Base-by-base conservation (phyloP, 2,797 vertebrate genomes). In the Typhlichthys subterraneus region DNA sequence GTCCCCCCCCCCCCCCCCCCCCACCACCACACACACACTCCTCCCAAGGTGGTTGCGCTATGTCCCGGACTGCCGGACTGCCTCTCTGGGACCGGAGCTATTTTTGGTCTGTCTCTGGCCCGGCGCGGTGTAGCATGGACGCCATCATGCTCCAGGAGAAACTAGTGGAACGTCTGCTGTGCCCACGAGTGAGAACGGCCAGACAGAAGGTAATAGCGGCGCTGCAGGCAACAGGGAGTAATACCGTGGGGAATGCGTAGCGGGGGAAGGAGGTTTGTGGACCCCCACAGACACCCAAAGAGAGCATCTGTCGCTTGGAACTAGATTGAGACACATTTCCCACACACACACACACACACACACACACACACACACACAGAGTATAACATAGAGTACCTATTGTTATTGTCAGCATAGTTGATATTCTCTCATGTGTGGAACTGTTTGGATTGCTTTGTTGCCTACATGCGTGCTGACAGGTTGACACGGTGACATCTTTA, bases 111-210 rank as follows among this genome's bases (percentile, higher is more conserved):
- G 59, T 78, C 38, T 38, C 61, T 61, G 79, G 63, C 77, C 79
- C 5, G 64, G 72, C 64, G 87, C 11, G 63, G 75, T 83, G 72
- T 86, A 75, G 88, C 74, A 99, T 99, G 97, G 96, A 99, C 91
- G 93, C 96, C 67, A 94, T 98, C 92, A 94, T 96, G 73, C 92
- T 98, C 78, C 97, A 97, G 88, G 96, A 96, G 86, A 96, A 95
- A 86, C 91, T 99, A 72, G 96, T 95, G 78, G 97, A 98, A 87
- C 92, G 94, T 77, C 91, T 99, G 87, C 92, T 99, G 73, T 97
- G 96, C 57, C 96, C 96, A 1, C 90, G 95, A 88, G 93, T 94
- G 80, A 95, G 94, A 78, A 94, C 93, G 0, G 92, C 92, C 85
- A 92, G 94, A 80, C 94, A 96, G 91, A 97, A 97, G 94, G 95